These are phyloP conservation scores for Drosophila quasianomalipes DNA, from an alignment of 2,888 invertebrate species.

Conservation along the genomic window DNA sequence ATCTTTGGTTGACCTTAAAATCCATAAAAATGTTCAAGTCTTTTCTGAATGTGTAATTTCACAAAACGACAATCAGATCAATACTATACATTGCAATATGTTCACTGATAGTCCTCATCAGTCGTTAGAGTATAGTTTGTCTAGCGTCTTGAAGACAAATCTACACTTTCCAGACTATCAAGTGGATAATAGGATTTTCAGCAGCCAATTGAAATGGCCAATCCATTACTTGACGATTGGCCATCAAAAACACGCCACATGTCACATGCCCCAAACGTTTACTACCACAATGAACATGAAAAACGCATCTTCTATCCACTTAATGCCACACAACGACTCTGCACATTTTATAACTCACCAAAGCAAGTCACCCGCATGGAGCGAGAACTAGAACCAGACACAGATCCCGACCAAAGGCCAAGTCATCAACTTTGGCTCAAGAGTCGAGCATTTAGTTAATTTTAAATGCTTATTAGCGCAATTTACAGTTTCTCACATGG, in stretches of 20 bases:
- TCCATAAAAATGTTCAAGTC: background rate
- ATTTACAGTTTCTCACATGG: constrained; percentile 70
- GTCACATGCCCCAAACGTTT: constrained; percentile 39
- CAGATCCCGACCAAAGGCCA: constrained; percentile 30
- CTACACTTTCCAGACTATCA: background rate
- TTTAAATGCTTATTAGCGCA: constrained; percentile 80
- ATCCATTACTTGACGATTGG: constrained; percentile 40
- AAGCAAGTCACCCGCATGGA: constrained; percentile 5
- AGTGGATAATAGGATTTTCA: constrained; percentile 17
- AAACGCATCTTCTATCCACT: constrained; percentile 67
- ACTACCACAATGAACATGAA: constrained; percentile 46
- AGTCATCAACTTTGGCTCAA: constrained; percentile 64
- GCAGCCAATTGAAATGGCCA: constrained; percentile 44
- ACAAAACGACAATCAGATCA: background rate
- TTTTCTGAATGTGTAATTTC: background rate
- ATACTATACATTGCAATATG: background rate
- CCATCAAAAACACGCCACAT: constrained; percentile 38
- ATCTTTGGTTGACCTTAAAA: background rate
- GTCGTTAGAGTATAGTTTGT: background rate
- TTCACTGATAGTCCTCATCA: background rate
- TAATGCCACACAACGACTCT: constrained; percentile 46
- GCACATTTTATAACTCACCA: constrained; percentile 49
- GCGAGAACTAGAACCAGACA: background rate
- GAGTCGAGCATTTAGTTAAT: constrained; percentile 77
- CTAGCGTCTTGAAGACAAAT: background rate